These are phyloP conservation scores for Albula glossodonta DNA, from an alignment of 2,113 vertebrate species.

Conservation along the genomic window DNA sequence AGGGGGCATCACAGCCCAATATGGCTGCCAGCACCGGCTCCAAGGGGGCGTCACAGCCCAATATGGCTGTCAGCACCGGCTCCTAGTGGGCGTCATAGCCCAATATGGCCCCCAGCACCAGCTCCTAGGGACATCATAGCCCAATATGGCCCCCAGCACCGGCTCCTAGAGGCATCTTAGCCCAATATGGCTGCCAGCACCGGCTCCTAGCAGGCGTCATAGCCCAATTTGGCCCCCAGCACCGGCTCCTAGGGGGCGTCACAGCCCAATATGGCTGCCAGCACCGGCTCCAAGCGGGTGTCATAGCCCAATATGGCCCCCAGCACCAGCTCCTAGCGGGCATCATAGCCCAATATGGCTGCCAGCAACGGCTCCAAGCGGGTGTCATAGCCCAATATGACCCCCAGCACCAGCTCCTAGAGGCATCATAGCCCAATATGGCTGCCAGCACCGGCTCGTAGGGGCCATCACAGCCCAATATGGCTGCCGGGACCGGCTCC, in stretches of 20 bases:
- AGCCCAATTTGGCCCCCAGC: constrained; percentile 60
- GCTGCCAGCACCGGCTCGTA: constrained; percentile 61
- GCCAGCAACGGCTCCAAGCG: constrained; percentile 54
- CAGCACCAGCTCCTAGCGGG: constrained; percentile 58
- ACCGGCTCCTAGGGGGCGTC: constrained; percentile 56
- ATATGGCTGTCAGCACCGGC: constrained; percentile 46
- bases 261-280: constrained; percentile 63
- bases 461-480: constrained; percentile 26
- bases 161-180: constrained; percentile 3
- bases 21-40: constrained; percentile 52
- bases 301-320: constrained; percentile 66
- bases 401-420: constrained; percentile 53
- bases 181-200: constrained; percentile 49
- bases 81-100: constrained; percentile 67
- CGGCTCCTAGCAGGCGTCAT: constrained; percentile 61
- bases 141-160: constrained; percentile 67
- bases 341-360: constrained; percentile 44
- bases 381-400: constrained; percentile 63
- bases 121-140: constrained; percentile 64
- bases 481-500: constrained; percentile 54
- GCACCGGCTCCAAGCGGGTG: constrained; percentile 52
- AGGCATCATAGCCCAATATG: constrained; percentile 65
- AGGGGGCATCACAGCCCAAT: constrained; percentile 65
- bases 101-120: constrained; percentile 50
- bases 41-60: constrained; percentile 65